phyloP scores from a whole-genome alignment of 92 coral and sea anemone genomes.

The Phenganax marumi region DNA sequence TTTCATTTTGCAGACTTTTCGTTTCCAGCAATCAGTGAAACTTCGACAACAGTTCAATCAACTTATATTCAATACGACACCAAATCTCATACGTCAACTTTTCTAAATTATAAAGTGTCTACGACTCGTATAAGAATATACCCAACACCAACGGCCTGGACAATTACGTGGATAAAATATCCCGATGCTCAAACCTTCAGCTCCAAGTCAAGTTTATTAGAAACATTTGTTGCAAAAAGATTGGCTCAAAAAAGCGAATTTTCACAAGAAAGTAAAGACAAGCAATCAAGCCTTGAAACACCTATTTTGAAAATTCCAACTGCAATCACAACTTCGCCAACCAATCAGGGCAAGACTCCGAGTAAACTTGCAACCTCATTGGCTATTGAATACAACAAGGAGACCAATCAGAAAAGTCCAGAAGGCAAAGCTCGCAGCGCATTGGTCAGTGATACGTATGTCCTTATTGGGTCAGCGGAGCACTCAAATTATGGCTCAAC shows the following conservation, averaged over 20 bases:
- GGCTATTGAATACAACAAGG: background rate
- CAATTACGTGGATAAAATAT: background rate
- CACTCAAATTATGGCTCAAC: too few species aligned
- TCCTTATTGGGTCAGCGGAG: too few species aligned
- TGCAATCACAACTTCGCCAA: background rate
- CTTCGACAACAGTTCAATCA: background rate
- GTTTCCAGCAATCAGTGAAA: background rate
- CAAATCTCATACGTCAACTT: background rate
- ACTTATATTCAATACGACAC: background rate
- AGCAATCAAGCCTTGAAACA: background rate
- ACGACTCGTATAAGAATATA: too few species aligned
- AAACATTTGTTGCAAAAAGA: background rate
- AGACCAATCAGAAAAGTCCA: too few species aligned
- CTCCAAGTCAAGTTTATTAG: background rate
- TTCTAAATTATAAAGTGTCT: background rate
- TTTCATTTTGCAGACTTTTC: background rate
- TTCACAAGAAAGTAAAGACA: background rate
- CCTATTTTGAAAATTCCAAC: background rate
- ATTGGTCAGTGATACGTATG: too few species aligned
- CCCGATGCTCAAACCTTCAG: background rate
- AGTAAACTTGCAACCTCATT: background rate
- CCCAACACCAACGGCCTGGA: background rate
- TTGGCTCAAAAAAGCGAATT: background rate
- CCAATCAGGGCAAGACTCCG: background rate
- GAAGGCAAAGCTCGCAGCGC: too few species aligned